Percentiles rank a stretch among this genome's conserved stretches.
phyloP scores from a whole-genome alignment of 2,888 invertebrate genomes.

The Anaspis maculata region DNA sequence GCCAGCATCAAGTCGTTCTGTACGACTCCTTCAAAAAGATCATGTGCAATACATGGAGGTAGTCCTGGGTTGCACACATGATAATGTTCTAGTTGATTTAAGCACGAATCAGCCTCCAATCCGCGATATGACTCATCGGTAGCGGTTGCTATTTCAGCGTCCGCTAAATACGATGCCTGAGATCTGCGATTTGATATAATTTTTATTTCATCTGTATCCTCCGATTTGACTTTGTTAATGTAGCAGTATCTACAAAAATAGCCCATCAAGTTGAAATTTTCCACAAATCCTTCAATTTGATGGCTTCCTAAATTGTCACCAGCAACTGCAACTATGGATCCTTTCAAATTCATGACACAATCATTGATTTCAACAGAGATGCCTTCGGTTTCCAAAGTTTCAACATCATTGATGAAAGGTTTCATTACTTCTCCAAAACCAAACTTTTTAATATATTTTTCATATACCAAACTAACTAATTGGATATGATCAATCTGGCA shows the following conservation, averaged over 20 bases:
- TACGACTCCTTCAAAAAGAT: slow-evolving; percentile 16
- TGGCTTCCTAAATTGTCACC: slow-evolving; percentile 20
- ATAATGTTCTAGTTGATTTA: slow-evolving; percentile 16
- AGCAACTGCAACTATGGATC: slow-evolving; percentile 19
- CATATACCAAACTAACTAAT: slow-evolving; percentile 24
- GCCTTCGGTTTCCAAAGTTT: background rate
- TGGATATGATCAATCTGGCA: slow-evolving; percentile 22
- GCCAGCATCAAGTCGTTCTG: slow-evolving; percentile 16
- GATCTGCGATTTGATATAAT: too few relatives aligned
- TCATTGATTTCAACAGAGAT: background rate
- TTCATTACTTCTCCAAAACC: slow-evolving; percentile 11
- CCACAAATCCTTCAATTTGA: too few relatives aligned
- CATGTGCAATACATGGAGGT: background rate
- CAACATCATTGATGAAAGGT: background rate
- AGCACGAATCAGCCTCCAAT: slow-evolving; percentile 13
- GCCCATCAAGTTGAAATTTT: slow-evolving; percentile 16
- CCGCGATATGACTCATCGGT: slow-evolving; percentile 2
- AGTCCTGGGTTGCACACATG: slow-evolving; percentile 9
- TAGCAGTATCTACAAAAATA: background rate
- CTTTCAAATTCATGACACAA: slow-evolving; percentile 12
- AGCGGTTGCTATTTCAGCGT: background rate
- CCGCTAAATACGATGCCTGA: background rate
- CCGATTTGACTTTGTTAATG: background rate
- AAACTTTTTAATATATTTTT: slow-evolving; percentile 21
- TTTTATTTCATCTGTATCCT: too few relatives aligned